phyloP scores from a whole-genome alignment of 1,140 invertebrate species.

The Euglossa dilemma region DNA sequence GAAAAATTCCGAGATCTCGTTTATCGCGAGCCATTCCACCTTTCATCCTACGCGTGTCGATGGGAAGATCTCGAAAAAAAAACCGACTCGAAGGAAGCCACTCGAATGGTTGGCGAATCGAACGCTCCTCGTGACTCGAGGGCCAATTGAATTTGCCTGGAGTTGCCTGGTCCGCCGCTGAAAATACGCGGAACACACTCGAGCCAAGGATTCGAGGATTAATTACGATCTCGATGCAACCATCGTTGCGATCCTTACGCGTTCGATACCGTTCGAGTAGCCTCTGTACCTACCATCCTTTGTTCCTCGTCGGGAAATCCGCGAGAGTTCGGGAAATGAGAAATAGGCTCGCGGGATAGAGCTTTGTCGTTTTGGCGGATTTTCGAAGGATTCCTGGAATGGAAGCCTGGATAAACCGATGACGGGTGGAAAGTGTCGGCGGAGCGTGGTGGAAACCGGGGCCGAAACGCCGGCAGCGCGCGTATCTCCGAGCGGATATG shows the following conservation, averaged over 20 bases:
- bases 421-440: conserved; percentile 3
- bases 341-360: neutral
- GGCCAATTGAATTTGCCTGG: neutral
- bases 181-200: neutral
- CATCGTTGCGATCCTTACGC: too few species aligned
- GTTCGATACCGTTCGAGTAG: too few species aligned
- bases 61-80: neutral
- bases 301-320: neutral
- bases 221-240: neutral
- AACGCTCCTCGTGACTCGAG: neutral
- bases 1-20: too few species aligned
- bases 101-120: neutral
- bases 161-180: neutral
- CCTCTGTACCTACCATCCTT: too few species aligned
- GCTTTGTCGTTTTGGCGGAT: neutral
- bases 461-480: neutral
- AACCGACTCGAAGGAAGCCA: neutral
- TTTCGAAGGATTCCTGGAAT: neutral
- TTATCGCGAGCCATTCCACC: neutral
- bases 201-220: neutral
- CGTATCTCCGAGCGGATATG: conserved; percentile 37
- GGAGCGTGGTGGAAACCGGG: neutral
- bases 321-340: neutral
- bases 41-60: neutral
- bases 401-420: neutral